Evolutionary conservation across 2,888 invertebrate genomes (phyloP).

Genomic region (Punctoribates punctum): DNA sequence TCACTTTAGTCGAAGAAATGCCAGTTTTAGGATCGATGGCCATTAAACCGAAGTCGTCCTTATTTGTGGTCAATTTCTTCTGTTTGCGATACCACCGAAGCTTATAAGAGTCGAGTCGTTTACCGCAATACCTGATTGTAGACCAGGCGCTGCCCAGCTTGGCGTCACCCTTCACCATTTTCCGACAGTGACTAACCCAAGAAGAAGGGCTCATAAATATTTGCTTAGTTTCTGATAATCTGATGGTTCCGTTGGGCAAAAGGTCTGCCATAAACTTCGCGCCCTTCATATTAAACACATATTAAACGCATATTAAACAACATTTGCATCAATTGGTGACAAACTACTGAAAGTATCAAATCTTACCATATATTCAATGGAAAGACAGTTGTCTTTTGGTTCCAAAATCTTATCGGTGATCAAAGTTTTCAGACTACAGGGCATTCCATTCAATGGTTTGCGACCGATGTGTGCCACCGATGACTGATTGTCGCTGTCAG

Average conservation of each 20-base stretch:
- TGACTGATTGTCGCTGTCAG: background rate
- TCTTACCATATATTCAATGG: slow-evolving; percentile 78
- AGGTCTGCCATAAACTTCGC: slow-evolving; percentile 84
- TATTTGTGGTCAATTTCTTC: slow-evolving; percentile 44
- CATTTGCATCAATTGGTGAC: background rate
- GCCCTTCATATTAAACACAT: slow-evolving; percentile 60
- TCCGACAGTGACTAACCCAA: slow-evolving; percentile 88
- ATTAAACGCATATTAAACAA: background rate
- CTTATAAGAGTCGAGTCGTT: slow-evolving; percentile 82
- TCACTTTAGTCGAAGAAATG: too few species aligned
- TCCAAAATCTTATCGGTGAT: slow-evolving; percentile 77
- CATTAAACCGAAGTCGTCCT: background rate
- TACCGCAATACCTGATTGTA: slow-evolving; percentile 69
- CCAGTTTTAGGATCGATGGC: background rate
- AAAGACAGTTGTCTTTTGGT: slow-evolving; percentile 77
- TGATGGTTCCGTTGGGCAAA: slow-evolving; percentile 78
- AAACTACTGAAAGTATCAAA: background rate
- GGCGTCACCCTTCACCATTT: slow-evolving; percentile 78
- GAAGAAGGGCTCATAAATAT: slow-evolving; percentile 84
- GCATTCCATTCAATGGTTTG: slow-evolving; percentile 44
- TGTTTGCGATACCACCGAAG: slow-evolving; percentile 71
- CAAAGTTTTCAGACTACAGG: slow-evolving; percentile 66
- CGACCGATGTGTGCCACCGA: slow-evolving; percentile 41
- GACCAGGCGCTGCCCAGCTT: slow-evolving; percentile 86
- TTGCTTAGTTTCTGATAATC: slow-evolving; percentile 76